A percentile compares a stretch with the other conserved stretches of the same genome.
phyloP scores from a whole-genome alignment of 2,113 vertebrate species.

The Heloderma charlesbogerti region DNA sequence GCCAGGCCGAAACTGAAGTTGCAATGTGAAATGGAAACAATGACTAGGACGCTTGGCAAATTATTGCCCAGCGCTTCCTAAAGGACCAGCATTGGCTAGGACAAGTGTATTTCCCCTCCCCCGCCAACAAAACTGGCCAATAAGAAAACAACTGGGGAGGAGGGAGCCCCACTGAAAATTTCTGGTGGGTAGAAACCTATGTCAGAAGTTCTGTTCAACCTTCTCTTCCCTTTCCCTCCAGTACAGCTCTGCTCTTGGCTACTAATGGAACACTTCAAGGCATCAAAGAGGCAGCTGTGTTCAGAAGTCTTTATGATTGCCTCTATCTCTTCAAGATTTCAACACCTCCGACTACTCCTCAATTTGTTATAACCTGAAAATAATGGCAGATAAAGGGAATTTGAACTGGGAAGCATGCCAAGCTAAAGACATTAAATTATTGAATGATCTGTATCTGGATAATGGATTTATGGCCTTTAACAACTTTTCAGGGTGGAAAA shows the following conservation, averaged over 20 bases:
- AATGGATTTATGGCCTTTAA: conserved; percentile 76
- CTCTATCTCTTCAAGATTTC: neutral
- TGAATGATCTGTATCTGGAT: conserved; percentile 75
- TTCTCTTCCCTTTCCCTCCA: rapidly evolving
- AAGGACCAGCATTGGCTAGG: neutral
- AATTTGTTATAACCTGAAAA: conserved; percentile 76
- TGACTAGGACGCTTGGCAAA: neutral
- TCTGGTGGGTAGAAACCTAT: neutral
- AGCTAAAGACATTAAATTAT: conserved; percentile 75
- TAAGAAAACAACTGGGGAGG: neutral
- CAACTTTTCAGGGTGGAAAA: conserved; percentile 64
- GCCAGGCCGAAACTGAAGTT: neutral
- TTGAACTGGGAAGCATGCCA: conserved; percentile 78
- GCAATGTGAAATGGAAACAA: neutral
- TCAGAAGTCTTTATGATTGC: rapidly evolving
- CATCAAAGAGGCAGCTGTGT: rapidly evolving
- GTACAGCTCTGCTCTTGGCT: no score
- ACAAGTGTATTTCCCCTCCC: neutral
- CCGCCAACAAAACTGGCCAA: neutral
- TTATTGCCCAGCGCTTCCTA: no score
- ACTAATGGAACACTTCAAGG: rapidly evolving
- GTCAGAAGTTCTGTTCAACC: neutral
- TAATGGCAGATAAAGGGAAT: conserved; percentile 78
- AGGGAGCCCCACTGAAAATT: neutral
- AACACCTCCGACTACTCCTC: conserved; percentile 48